Evolutionary conservation across 2,888 invertebrate genomes (phyloP).

Genomic region (Epirrhoe alternata): DNA sequence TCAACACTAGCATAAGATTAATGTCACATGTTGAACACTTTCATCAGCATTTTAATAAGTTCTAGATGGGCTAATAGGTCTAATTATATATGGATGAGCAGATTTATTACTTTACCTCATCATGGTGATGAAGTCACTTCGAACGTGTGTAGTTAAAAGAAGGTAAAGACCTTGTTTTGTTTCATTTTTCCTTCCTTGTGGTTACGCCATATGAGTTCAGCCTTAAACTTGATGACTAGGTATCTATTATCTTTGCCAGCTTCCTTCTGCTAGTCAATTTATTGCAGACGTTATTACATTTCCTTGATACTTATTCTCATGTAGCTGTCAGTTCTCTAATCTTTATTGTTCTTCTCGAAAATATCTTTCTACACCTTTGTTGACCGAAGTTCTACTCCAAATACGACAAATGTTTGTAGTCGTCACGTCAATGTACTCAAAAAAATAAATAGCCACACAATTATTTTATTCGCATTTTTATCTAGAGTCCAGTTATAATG

Average conservation of each 20-base stretch:
- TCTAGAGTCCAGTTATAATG: conserved; percentile 22
- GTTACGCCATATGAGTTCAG: conserved; percentile 25
- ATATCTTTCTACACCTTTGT: not conserved
- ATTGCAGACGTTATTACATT: conserved; percentile 3
- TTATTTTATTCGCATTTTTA: conserved; percentile 14
- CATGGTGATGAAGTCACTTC: conserved; percentile 20
- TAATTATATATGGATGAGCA: conserved; percentile 22
- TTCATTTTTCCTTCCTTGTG: conserved; percentile 34
- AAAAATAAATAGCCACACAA: not conserved
- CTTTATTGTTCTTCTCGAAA: not conserved
- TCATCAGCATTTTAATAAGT: conserved; percentile 13
- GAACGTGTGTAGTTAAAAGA: conserved; percentile 12
- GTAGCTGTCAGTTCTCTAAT: not conserved
- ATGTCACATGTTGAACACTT: conserved; percentile 15
- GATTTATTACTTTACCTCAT: conserved; percentile 19
- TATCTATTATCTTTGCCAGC: conserved; percentile 19
- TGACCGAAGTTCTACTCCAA: not conserved
- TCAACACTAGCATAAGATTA: conserved; percentile 17
- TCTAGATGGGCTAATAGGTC: conserved; percentile 16
- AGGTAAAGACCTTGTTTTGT: conserved; percentile 25
- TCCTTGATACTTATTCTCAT: conserved; percentile 1
- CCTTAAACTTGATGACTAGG: conserved; percentile 28
- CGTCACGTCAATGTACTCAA: not conserved
- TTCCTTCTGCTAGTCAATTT: conserved; percentile 26
- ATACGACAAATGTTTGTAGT: not conserved